Base-by-base conservation (phyloP, 2,888 invertebrate genomes). In the Drosophila picticornis region DNA sequence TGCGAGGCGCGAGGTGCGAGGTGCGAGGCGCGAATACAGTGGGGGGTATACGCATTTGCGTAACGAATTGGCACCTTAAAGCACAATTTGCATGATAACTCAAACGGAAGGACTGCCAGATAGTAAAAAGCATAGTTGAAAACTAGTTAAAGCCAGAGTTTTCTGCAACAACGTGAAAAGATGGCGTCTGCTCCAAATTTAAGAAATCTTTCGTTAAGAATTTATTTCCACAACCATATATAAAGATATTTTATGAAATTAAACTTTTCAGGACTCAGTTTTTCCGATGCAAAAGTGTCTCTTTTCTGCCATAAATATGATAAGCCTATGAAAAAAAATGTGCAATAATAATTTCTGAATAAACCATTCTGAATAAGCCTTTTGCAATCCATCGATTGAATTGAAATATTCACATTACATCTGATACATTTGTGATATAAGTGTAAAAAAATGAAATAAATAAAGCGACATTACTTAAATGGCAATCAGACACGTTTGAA, bases 401-500 rank as follows among this genome's bases (percentile, higher is more conserved):
- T 79, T 72, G 46, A 71, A 73, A 69, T 59, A 51, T 50, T 11
- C 25, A 58, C 46, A 69, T 63, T 58, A 75, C 57, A 59, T 34
- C 13, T 34, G 32, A 79, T 64, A 71, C 53, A 72, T 59, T 62
- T 51, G 29, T 53, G 27, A 65, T 80, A 72, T 83, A 85, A 77
- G 72, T 72, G 87, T 81, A 80, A 82, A 84, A 75, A 86, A 86
- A 88, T 57, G 70, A 72, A 71, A 73, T 80, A 64, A 72, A 70
- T 75, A 67, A 80, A 80, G 78, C 65, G 84, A 82, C 86, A 86
- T 88, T 86, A 57, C 57, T 31, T 31, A 82, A 80, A 76, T 80
- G 80, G 78, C 86, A 82, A 86, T 86, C 86, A 80, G 84, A 86
- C 88, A 88, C 88, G 85, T 86, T 78, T 84, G 84, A 71, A 82